These are phyloP conservation scores for Semnornis frantzii DNA, from an alignment of 2,113 vertebrate genomes.

Conservation along the genomic window DNA sequence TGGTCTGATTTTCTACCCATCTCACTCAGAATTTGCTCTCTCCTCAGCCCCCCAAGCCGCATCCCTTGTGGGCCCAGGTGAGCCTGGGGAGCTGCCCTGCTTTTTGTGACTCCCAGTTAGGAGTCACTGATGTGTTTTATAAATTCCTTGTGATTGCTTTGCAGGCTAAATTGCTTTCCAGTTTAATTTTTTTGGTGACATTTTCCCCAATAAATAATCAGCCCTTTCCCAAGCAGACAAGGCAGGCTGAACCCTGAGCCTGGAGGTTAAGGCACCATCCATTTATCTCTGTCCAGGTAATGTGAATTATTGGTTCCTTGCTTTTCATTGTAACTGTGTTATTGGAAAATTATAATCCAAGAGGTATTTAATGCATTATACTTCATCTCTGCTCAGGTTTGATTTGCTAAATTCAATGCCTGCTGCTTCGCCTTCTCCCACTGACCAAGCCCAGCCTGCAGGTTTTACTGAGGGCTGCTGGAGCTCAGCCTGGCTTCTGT, in stretches of 20 bases:
- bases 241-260: conserved; percentile 63
- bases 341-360: conserved; percentile 66
- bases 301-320: conserved; percentile 69
- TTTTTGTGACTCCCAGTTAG: conserved; percentile 1
- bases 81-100: neutral
- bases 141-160: conserved; percentile 48
- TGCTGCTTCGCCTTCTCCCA: neutral
- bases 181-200: conserved; percentile 73
- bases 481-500: conserved; percentile 54
- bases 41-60: neutral
- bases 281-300: conserved; percentile 74
- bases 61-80: neutral
- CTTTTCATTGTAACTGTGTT: conserved; percentile 66
- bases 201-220: conserved; percentile 74
- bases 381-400: conserved; percentile 56
- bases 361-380: conserved; percentile 60
- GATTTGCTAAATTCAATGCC: conserved; percentile 33
- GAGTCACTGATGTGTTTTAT: conserved; percentile 23
- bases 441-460: conserved; percentile 1
- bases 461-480: conserved; percentile 48
- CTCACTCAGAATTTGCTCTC: neutral
- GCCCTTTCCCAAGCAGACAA: conserved; percentile 60
- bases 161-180: conserved; percentile 68
- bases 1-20: neutral
- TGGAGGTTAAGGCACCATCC: conserved; percentile 64